Evolutionary conservation across 2,797 vertebrate genomes (phyloP), one percentile per base, ranked within the genome.

Genomic region (Amblyopsis hoosieri): DNA sequence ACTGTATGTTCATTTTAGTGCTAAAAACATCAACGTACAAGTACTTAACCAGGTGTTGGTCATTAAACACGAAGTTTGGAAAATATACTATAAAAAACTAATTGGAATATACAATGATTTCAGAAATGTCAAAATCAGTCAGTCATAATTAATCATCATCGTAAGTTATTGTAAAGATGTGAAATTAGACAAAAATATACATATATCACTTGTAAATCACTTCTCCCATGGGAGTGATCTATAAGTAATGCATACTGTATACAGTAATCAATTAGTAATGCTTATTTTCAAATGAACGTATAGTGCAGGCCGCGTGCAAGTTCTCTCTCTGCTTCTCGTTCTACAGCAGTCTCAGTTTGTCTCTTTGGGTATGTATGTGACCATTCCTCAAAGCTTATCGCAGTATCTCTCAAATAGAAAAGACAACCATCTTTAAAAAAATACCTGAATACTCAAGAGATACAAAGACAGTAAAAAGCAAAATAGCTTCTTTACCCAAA

Each of bases 51-150:
- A 81, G 55, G 63, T 60, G 67, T 64, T 68, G 61, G 65, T 77
- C 65, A 71, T 53, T 45, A 52, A 60, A 80, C 71, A 66, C 82
- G 77, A 81, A 87, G 79, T 54, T 71, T 64, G 67, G 73, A 83
- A 57, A 42, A 61, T 46, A 64, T 53, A 61, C 62, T 67, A 75
- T 62, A 83, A 88, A 86, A 81, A 62, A 76, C 61, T 54, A 62
- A 82, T 90, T 83, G 86, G 14, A 85, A 73, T 82, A 66, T 80
- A 86, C 81, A 90, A 53, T 48, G 60, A 78, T 83, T 84, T 77
- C 54, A 66, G n/a, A 66, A 67, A 62, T 66, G 71, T 76, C 50
- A 65, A 74, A 76, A 76, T 80, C 50, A 60, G 61, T 74, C 58
- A 61, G 14, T 45, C 37, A 14, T 15, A 23, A 64, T 71, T 33